Evolutionary conservation across 1,140 invertebrate genomes (phyloP).

Genomic region (Plodia interpunctella): DNA sequence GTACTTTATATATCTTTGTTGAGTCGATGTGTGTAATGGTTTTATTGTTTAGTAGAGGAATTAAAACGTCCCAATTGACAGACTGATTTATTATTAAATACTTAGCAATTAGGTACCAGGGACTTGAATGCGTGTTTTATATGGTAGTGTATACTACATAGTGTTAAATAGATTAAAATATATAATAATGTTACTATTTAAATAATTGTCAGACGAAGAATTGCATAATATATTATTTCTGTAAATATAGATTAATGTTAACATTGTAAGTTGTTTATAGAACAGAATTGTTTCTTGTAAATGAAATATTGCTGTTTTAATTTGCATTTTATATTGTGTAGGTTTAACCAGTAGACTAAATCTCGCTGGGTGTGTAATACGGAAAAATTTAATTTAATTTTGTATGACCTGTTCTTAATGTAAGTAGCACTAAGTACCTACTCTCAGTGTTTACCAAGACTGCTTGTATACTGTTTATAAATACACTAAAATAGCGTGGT

Average conservation of each 20-base stretch:
- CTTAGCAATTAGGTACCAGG: constrained; percentile 53
- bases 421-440: constrained; percentile 73
- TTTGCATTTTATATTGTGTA: constrained; percentile 75
- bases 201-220: constrained; percentile 65
- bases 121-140: constrained; percentile 76
- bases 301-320: constrained; percentile 74
- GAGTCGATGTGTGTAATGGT: constrained; percentile 63
- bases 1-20: constrained; percentile 50
- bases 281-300: constrained; percentile 70
- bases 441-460: constrained; percentile 75
- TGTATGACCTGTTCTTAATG: constrained; percentile 65
- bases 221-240: constrained; percentile 73
- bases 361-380: constrained; percentile 58
- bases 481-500: constrained; percentile 52
- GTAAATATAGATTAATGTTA: constrained; percentile 68
- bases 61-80: constrained; percentile 75
- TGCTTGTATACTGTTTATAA: constrained; percentile 75
- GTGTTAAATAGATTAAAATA: constrained; percentile 71
- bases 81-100: constrained; percentile 71
- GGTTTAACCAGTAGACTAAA: constrained; percentile 52
- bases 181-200: constrained; percentile 71
- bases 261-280: constrained; percentile 65
- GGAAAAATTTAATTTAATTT: constrained; percentile 65
- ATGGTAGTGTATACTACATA: constrained; percentile 74
- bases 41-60: constrained; percentile 70